phyloP scores from a whole-genome alignment of 2,797 vertebrate species.

The Bufotes viridis region DNA sequence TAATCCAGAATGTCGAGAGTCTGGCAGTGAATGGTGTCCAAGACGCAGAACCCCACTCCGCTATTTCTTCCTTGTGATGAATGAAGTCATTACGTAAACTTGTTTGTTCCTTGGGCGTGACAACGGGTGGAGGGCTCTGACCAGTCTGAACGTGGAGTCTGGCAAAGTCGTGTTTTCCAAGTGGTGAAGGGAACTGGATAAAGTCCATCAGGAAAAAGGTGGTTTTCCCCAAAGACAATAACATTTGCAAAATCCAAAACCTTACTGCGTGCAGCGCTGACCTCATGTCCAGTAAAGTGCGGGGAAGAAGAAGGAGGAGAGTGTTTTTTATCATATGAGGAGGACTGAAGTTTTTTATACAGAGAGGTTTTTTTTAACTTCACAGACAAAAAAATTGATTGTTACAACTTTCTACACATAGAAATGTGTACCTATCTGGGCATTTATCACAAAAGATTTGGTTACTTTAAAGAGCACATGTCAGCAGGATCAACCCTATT shows the following conservation, averaged over 20 bases:
- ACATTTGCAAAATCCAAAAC: conserved; percentile 63
- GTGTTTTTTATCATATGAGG: background rate
- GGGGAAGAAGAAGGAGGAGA: conserved; percentile 40
- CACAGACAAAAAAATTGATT: background rate
- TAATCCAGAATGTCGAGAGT: background rate
- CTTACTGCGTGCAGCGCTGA: conserved; percentile 19
- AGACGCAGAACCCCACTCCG: background rate
- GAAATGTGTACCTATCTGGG: background rate
- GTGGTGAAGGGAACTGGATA: conserved; percentile 64
- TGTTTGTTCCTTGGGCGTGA: conserved; percentile 5
- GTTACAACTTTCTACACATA: background rate
- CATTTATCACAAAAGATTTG: too few relatives aligned
- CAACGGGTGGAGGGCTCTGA: conserved; percentile 36
- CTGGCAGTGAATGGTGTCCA: background rate
- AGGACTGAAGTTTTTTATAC: background rate
- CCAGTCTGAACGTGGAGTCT: conserved; percentile 65
- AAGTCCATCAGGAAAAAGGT: conserved; percentile 66
- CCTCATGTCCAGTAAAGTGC: conserved; percentile 58
- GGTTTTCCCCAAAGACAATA: conserved; percentile 66
- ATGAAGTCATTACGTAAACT: background rate
- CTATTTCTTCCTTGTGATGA: background rate
- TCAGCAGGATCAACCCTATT: too few relatives aligned
- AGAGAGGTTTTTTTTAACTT: background rate
- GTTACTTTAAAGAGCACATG: too few relatives aligned
- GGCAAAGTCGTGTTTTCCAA: conserved; percentile 63